phyloP scores from a whole-genome alignment of 2,113 vertebrate genomes.

The Protobothrops flavoviridis region DNA sequence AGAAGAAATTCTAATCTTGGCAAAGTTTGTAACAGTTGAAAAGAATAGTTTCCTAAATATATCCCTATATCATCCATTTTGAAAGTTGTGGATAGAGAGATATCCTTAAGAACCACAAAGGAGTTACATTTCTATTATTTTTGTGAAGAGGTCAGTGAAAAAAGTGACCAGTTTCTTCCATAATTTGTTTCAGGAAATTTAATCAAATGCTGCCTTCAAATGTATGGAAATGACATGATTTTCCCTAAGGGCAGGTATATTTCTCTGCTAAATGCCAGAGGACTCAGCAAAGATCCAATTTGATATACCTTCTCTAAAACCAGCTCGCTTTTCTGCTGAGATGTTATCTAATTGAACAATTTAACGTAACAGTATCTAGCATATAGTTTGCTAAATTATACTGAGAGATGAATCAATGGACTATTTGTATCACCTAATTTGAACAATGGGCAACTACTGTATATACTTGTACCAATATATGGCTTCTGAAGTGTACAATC shows the following conservation, averaged over 20 bases:
- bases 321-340: neutral
- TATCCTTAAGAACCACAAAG: neutral
- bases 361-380: neutral
- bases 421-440: neutral
- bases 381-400: neutral
- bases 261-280: neutral
- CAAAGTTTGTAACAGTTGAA: neutral
- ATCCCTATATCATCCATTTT: neutral
- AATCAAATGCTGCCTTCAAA: neutral
- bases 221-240: neutral
- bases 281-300: neutral
- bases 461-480: neutral
- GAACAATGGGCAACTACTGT: neutral
- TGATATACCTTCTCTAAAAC: neutral
- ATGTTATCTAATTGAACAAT: neutral
- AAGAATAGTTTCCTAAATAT: neutral
- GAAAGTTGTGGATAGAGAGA: neutral
- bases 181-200: neutral
- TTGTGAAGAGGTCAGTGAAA: neutral
- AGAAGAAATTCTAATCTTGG: neutral
- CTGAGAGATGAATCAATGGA: neutral
- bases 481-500: neutral
- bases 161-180: neutral
- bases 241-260: neutral
- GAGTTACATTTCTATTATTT: neutral